A percentile compares a stretch with the other conserved stretches of the same genome.
Evolutionary conservation across 2,888 invertebrate genomes (phyloP).

Genomic region (Blastobasis adustella): DNA sequence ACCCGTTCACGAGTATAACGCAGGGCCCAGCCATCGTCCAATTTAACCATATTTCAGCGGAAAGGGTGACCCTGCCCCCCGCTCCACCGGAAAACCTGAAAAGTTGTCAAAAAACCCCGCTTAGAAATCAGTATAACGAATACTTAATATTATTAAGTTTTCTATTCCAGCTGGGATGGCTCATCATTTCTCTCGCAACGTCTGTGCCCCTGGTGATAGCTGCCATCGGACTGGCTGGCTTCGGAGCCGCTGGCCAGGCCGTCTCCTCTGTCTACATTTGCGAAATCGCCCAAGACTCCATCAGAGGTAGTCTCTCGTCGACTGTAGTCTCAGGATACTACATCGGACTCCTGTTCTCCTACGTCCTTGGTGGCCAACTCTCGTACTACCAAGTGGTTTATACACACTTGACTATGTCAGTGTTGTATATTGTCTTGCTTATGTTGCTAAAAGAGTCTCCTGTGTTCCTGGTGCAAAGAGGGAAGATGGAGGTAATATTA

Average conservation of each 20-base stretch:
- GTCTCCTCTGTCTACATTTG: constrained; percentile 46
- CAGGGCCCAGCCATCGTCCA: no score
- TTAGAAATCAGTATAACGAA: no score
- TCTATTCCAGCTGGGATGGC: constrained; percentile 42
- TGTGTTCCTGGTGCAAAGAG: constrained; percentile 41
- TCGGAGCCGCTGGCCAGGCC: constrained; percentile 48
- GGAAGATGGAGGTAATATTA: constrained; percentile 36
- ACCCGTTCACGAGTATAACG: no score
- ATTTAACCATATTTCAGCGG: no score
- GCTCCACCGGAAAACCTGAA: no score
- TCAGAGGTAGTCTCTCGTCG: constrained; percentile 40
- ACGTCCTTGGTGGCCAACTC: constrained; percentile 43
- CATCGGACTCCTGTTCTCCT: constrained; percentile 43
- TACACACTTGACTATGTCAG: constrained; percentile 33
- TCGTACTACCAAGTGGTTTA: constrained; percentile 39
- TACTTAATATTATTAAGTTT: no score
- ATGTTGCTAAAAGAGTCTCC: constrained; percentile 47
- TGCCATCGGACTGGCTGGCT: constrained; percentile 33
- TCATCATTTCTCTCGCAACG: constrained; percentile 31
- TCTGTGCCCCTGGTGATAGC: constrained; percentile 32
- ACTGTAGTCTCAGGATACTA: constrained; percentile 39
- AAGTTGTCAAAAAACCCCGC: no score
- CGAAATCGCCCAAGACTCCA: constrained; percentile 47
- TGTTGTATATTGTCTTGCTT: constrained; percentile 39
- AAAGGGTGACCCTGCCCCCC: no score